phyloP scores from a whole-genome alignment of 2,888 invertebrate genomes.

The Cantharis rufa region DNA sequence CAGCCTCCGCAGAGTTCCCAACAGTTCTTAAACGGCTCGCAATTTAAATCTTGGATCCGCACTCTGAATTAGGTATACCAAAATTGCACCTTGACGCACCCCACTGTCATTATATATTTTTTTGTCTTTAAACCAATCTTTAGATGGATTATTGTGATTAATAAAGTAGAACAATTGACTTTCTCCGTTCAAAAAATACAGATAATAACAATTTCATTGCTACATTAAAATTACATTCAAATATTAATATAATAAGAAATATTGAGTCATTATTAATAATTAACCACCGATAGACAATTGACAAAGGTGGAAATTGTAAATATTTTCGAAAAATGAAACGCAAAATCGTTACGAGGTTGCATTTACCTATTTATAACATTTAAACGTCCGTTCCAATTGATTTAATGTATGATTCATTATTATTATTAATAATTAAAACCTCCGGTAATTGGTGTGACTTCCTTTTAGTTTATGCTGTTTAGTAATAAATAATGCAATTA shows the following conservation, averaged over 20 bases:
- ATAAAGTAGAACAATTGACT: neutral
- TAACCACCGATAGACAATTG: neutral
- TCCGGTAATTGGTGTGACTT: conserved; percentile 18
- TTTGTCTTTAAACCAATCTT: neutral
- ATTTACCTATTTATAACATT: neutral
- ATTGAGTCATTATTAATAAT: neutral
- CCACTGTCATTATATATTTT: neutral
- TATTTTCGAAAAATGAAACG: neutral
- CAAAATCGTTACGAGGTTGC: neutral
- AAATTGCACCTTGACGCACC: neutral
- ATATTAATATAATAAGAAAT: neutral
- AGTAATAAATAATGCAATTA: conserved; percentile 12
- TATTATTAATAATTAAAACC: conserved; percentile 22
- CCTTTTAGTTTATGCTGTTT: conserved; percentile 18
- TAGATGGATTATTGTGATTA: neutral
- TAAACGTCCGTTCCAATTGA: conserved; percentile 22
- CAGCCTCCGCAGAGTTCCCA: neutral
- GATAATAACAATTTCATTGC: neutral
- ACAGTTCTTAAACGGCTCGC: no score
- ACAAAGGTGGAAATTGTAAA: neutral
- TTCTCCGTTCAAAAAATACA: neutral
- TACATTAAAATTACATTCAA: neutral
- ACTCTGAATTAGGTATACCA: neutral
- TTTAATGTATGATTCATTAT: conserved; percentile 27
- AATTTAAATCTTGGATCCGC: neutral